Evolutionary conservation across 37 sponge, comb jelly and placozoan species (phyloP).

Genomic region (Dysidea cf. avara): DNA sequence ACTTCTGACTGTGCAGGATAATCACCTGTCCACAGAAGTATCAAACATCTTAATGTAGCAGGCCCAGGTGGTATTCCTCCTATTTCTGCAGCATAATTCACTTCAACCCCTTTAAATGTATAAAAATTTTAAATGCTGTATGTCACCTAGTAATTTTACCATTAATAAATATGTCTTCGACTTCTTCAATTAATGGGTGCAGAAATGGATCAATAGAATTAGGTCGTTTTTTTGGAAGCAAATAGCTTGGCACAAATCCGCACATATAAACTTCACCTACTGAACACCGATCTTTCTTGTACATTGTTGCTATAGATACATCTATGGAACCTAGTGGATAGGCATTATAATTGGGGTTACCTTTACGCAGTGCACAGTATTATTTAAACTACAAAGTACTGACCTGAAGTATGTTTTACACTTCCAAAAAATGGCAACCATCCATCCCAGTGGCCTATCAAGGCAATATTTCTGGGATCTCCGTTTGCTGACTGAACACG

Average conservation of each 20-base stretch:
- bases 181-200: slow-evolving; percentile 11
- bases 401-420: slow-evolving; percentile 32
- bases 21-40: slow-evolving; percentile 29
- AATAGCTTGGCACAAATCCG: slow-evolving; percentile 25
- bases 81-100: slow-evolving; percentile 10
- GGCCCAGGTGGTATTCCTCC: slow-evolving; percentile 16
- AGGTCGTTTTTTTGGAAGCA: slow-evolving; percentile 17
- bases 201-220: slow-evolving; percentile 23
- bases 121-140: slow-evolving; percentile 9
- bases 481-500: slow-evolving; percentile 1
- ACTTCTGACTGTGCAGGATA: slow-evolving; percentile 34
- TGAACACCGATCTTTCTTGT: slow-evolving; percentile 2
- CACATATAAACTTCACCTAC: slow-evolving; percentile 12
- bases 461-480: slow-evolving; percentile 6
- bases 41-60: slow-evolving; percentile 8
- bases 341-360: too few species aligned
- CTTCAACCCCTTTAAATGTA: slow-evolving; percentile 13
- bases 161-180: slow-evolving; percentile 21
- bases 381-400: too few species aligned
- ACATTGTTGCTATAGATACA: slow-evolving; percentile 9
- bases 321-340: slow-evolving; percentile 10
- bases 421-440: neutral
- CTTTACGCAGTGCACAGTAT: too few species aligned
- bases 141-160: neutral
- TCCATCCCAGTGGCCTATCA: slow-evolving; percentile 10